Evolutionary conservation across 2,888 invertebrate species (phyloP).

Genomic region (Drosophila mettleri): DNA sequence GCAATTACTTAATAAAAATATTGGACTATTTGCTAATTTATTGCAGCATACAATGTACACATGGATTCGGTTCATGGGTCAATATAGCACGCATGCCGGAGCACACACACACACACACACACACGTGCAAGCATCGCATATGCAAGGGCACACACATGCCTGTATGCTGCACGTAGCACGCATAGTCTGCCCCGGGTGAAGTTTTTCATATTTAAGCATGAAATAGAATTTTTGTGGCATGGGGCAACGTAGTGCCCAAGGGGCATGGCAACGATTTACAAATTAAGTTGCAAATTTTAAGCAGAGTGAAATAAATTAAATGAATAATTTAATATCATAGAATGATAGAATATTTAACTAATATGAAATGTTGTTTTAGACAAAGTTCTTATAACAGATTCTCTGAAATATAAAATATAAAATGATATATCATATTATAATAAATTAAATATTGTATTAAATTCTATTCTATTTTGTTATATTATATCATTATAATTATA

Average conservation of each 20-base stretch:
- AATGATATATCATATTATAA: no score
- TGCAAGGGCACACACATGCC: not conserved
- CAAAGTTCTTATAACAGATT: not conserved
- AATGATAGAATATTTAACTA: not conserved
- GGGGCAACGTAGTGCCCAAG: conserved; percentile 1
- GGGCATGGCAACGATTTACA: conserved; percentile 22
- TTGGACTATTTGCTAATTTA: conserved; percentile 54
- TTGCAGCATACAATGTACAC: conserved; percentile 25
- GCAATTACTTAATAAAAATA: conserved; percentile 61
- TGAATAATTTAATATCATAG: conserved; percentile 6
- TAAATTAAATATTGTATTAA: no score
- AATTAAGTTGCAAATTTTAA: conserved; percentile 24
- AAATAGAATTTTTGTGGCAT: conserved; percentile 58
- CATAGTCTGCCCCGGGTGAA: conserved; percentile 30
- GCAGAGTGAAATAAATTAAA: not conserved
- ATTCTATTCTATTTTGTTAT: no score
- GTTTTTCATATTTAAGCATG: conserved; percentile 61
- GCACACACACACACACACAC: conserved; percentile 9
- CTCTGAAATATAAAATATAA: no score
- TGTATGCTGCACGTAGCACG: conserved; percentile 19
- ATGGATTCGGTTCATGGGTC: conserved; percentile 30
- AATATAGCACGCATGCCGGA: conserved; percentile 18
- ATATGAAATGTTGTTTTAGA: not conserved
- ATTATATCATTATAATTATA: no score
- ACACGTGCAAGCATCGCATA: not conserved